A percentile compares a stretch with the other conserved stretches of the same genome.
phyloP scores from a whole-genome alignment of 2,888 invertebrate genomes.

The Hyalella azteca region DNA sequence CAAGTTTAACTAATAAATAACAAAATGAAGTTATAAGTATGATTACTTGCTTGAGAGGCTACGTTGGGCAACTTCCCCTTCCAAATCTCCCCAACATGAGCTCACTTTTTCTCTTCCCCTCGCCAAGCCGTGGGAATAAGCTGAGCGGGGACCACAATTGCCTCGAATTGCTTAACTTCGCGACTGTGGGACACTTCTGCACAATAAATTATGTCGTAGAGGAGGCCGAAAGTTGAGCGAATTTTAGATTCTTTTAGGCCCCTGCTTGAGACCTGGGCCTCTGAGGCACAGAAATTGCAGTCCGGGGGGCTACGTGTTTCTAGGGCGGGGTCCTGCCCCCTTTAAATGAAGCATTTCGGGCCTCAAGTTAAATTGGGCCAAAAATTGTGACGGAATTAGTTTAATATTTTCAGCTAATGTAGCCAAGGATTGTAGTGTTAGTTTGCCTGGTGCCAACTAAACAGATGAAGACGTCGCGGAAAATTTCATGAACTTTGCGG shows the following conservation, averaged over 20 bases:
- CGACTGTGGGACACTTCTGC: conserved; percentile 6
- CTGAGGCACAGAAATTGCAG: neutral
- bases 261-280: neutral
- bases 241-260: neutral
- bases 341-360: neutral
- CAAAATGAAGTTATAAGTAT: too few relatives aligned
- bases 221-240: neutral
- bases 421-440: too few relatives aligned
- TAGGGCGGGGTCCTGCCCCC: neutral
- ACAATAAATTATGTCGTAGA: conserved; percentile 33
- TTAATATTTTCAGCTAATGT: neutral
- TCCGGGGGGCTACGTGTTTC: neutral
- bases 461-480: neutral
- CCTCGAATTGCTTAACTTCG: conserved; percentile 30
- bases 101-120: too few relatives aligned
- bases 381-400: conserved; percentile 1
- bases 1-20: too few relatives aligned
- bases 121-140: conserved; percentile 3
- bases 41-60: too few relatives aligned
- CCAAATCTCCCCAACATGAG: too few relatives aligned
- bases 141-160: conserved; percentile 6
- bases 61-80: too few relatives aligned
- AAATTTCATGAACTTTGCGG: neutral
- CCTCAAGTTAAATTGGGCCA: conserved; percentile 7
- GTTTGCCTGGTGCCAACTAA: too few relatives aligned